Base-by-base conservation (phyloP, 2,888 invertebrate genomes). In the Gibbula magus region DNA sequence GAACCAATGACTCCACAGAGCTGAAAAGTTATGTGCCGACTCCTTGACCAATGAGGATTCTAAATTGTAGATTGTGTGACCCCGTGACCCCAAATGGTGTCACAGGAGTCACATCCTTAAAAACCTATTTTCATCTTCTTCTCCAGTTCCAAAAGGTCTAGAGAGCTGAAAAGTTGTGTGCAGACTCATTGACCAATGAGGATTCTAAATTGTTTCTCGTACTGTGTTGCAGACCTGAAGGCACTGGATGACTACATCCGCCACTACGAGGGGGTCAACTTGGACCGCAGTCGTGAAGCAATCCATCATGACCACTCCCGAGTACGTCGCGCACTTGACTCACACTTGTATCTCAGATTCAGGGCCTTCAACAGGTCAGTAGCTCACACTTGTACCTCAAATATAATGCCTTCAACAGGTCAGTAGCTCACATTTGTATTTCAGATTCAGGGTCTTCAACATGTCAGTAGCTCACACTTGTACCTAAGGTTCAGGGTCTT, bases 171-270 rank as follows among this genome's bases (percentile, higher is more conserved):
- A 45, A 13, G 1, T n/a, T n/a, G n/a, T n/a, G 8, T 35, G 35
- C 35, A 35, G 8, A 35, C 35, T 35, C 4, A 35, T 35, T 35
- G 35, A 5, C 35, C n/a, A n/a, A n/a, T n/a, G n/a, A n/a, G n/a
- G n/a, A n/a, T n/a, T 61, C 1, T 20, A 2, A 1, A 29, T 8
- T 13, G 4, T 29, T 25, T 4, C 29, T 61, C 25, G 16, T 70
- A 22, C 75, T 32, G 77, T 22, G 75, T 83, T 84, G 4, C 86
- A 91, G 91, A 86, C 32, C 79, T 82, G 35, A 83, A 81, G 52
- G 73, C 77, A 7, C 80, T 91, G 67, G 89, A 89, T 81, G 90
- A 90, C 54, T 90, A 90, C 79, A 89, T 91, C 29, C 82, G 70
- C 20, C 88, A 90, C 82, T 91, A 87, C 81, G 88, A 90, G 79